These are phyloP conservation scores for Argyrosomus regius DNA, from an alignment of 2,797 vertebrate species.

Conservation along the genomic window DNA sequence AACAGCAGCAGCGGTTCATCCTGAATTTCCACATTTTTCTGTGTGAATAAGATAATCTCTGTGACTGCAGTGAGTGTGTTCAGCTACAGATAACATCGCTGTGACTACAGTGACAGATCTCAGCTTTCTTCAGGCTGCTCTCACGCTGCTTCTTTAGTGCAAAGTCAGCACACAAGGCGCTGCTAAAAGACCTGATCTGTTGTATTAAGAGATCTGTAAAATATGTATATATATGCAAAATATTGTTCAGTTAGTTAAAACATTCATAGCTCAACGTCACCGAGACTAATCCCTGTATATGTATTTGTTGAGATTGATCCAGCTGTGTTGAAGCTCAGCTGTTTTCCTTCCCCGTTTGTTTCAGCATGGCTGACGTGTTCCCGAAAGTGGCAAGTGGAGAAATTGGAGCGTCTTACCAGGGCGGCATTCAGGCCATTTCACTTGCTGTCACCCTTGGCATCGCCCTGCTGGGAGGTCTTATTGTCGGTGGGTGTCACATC, in stretches of 20 bases:
- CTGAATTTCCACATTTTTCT: slow-evolving; percentile 31
- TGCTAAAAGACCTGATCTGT: neutral
- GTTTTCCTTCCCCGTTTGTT: slow-evolving; percentile 8
- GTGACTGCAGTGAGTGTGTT: neutral
- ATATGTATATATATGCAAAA: no score
- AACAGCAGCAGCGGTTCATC: neutral
- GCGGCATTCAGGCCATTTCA: slow-evolving; percentile 83
- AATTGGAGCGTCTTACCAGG: slow-evolving; percentile 70
- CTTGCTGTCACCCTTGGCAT: slow-evolving; percentile 88
- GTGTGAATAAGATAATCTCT: neutral
- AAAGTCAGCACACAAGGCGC: neutral
- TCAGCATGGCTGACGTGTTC: slow-evolving; percentile 88
- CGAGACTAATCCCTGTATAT: neutral
- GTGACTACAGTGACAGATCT: neutral
- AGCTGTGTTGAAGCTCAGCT: neutral
- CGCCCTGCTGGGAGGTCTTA: slow-evolving; percentile 85
- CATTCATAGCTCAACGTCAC: no score
- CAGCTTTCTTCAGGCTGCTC: neutral
- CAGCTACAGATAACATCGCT: neutral
- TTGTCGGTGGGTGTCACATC: slow-evolving; percentile 86
- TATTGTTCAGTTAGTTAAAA: neutral
- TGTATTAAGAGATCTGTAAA: neutral
- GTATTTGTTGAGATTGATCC: neutral
- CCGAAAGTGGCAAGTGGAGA: slow-evolving; percentile 61
- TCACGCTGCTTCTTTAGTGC: neutral